These are phyloP conservation scores for Cybosia mesomella DNA, from an alignment of 2,888 invertebrate species.

Conservation along the genomic window DNA sequence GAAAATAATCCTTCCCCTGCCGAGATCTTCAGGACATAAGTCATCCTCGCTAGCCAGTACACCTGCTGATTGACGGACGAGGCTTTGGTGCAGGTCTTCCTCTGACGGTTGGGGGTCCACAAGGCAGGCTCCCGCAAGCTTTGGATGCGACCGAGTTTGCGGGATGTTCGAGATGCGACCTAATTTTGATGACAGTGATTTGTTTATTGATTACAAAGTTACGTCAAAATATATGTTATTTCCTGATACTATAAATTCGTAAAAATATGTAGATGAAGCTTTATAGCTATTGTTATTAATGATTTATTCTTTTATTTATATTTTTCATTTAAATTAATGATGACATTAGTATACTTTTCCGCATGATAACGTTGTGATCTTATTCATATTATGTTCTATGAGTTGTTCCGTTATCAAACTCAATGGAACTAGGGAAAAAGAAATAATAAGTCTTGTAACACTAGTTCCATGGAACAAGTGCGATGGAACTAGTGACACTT, in stretches of 20 bases:
- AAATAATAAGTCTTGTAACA: background rate
- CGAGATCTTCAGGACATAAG: too few species aligned
- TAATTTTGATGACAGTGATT: background rate
- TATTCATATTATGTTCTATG: background rate
- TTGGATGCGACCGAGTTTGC: too few species aligned
- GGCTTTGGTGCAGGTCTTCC: too few species aligned
- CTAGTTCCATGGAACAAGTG: too few species aligned
- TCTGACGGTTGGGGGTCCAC: too few species aligned
- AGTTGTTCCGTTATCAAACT: background rate
- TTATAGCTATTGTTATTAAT: background rate
- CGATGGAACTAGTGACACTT: too few species aligned
- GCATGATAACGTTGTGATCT: conserved; percentile 1
- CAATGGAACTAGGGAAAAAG: background rate
- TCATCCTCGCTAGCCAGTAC: too few species aligned
- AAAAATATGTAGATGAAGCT: background rate
- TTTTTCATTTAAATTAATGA: background rate
- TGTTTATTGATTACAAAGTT: background rate
- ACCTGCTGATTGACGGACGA: too few species aligned
- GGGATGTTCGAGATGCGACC: too few species aligned
- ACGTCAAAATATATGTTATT: background rate
- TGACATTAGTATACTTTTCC: background rate
- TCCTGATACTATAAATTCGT: background rate
- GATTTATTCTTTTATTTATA: background rate
- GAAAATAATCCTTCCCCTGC: too few species aligned
- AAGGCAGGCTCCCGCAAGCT: too few species aligned